A percentile compares a stretch with the other conserved stretches of the same genome.
Evolutionary conservation across 92 coral and sea anemone genomes (phyloP).

Genomic region (Siderastrea siderea): DNA sequence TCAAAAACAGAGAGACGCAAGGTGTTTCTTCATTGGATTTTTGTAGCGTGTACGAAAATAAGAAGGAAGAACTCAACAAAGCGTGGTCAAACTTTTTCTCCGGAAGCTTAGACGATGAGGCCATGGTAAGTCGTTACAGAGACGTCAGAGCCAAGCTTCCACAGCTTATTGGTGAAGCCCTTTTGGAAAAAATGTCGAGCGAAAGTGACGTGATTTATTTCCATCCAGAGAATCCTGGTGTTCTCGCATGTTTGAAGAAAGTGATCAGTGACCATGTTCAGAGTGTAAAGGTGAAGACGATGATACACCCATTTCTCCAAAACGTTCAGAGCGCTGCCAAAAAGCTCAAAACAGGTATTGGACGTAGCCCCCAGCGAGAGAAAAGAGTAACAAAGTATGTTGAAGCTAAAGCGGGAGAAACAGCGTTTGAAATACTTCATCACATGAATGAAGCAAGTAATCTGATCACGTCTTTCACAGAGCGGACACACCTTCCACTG

Average conservation of each 20-base stretch:
- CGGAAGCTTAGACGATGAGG: neutral
- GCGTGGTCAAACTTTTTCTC: constrained; percentile 5
- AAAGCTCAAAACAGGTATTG: neutral
- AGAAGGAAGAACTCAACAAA: no score
- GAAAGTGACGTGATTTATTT: constrained; percentile 17
- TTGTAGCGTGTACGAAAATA: neutral
- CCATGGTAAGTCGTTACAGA: constrained; percentile 1
- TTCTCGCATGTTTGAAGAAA: neutral
- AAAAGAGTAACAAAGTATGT: neutral
- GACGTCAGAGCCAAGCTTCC: constrained; percentile 27
- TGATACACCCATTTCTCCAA: constrained; percentile 26
- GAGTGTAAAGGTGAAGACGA: constrained; percentile 26
- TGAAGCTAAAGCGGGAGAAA: neutral
- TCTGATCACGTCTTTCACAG: neutral
- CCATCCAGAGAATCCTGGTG: neutral
- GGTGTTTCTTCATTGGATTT: neutral
- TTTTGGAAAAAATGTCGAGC: constrained; percentile 16
- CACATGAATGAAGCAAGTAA: neutral
- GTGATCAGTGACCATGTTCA: constrained; percentile 14
- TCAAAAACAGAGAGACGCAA: no score
- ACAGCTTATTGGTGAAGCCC: constrained; percentile 9
- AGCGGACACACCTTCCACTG: neutral
- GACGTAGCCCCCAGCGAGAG: neutral
- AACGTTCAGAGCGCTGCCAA: constrained; percentile 4
- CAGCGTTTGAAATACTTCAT: neutral